Conservation (phyloP, 2,113 vertebrate genomes). For the Rhinopomastus cyanomelas region DNA sequence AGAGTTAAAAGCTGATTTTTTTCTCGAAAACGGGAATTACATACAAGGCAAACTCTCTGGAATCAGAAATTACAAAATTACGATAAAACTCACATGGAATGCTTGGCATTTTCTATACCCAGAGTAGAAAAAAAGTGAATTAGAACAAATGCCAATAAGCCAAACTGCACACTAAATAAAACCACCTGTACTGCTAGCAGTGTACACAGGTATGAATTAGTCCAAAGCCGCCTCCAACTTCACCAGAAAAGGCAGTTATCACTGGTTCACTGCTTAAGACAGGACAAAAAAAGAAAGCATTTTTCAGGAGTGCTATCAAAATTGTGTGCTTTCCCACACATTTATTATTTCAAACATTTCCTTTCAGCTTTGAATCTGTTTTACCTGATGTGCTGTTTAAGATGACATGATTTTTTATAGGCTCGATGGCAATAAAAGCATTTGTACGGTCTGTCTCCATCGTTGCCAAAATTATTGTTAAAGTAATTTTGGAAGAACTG, state of each 20-base stretch:
- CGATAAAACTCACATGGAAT: not conserved
- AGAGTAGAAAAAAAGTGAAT: not conserved
- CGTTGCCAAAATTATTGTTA: constrained; percentile 84
- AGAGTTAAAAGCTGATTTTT: not conserved
- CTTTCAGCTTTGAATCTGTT: not conserved
- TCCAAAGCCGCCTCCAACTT: not conserved
- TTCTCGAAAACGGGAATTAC: not conserved
- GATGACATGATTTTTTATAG: constrained; percentile 98
- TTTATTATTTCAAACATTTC: not conserved
- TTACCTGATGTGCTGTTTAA: constrained; percentile 98
- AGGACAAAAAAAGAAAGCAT: not conserved
- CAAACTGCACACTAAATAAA: not conserved
- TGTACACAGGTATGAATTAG: not conserved
- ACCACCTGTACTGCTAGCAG: not conserved
- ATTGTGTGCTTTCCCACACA: not conserved
- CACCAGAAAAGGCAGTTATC: not conserved
- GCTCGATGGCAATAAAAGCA: constrained; percentile 94
- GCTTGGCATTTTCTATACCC: not conserved
- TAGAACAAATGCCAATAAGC: not conserved
- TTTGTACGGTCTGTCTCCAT: constrained; percentile 93
- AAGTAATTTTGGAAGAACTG: constrained; percentile 91
- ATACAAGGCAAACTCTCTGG: not conserved
- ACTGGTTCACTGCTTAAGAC: not conserved
- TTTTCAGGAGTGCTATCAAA: not conserved
- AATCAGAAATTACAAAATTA: not conserved